Evolutionary conservation across 2,113 vertebrate genomes (phyloP), one percentile per base, ranked within the genome.

Genomic region (Phalacrocorax carbo): DNA sequence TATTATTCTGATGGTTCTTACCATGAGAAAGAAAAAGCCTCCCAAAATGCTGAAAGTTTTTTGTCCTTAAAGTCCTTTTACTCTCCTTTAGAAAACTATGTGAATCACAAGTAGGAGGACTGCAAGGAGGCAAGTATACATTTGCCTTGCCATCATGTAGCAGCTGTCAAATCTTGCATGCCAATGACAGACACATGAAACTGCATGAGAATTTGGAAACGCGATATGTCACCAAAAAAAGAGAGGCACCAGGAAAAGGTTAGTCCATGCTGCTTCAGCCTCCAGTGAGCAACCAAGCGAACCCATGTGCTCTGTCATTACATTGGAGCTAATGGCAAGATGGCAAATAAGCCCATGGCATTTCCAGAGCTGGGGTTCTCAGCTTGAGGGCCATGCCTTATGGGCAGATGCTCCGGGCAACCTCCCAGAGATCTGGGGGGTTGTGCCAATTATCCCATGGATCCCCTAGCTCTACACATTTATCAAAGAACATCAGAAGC

Each of bases 101-200:
- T 91, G 93, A 96, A 55, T 95, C 94, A 95, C 54, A 90, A 96
- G 88, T 81, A 75, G 89, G 84, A 95, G 84, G 86, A 70, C 89
- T 90, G 86, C 89, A 94, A 94, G 93, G 36, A 96, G 82, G 93
- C 82, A 94, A 93, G 64, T 91, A 94, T 71, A 66, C 76, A 75
- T 91, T 95, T 78, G 89, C 87, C 71, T 89, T 96, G 95, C 95
- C 89, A 94, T 80, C 78, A 30, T 80, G 78, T 38, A 86, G 85
- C 96, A 96, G 94, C 95, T 96, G 94, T 96, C 93, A 87, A 73
- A 82, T 90, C 82, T 86, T 93, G 94, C 78, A 96, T 94, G 96
- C 96, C 97, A 97, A 88, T 90, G 93, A 95, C 84, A 96, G 87
- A 95, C 95, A 90, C 36, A 17, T 90, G 84, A 95, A 97, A 86